Percentiles rank a stretch among this genome's conserved stretches.
phyloP scores from a whole-genome alignment of 2,888 invertebrate species.

The Leptinotarsa tumamoca region DNA sequence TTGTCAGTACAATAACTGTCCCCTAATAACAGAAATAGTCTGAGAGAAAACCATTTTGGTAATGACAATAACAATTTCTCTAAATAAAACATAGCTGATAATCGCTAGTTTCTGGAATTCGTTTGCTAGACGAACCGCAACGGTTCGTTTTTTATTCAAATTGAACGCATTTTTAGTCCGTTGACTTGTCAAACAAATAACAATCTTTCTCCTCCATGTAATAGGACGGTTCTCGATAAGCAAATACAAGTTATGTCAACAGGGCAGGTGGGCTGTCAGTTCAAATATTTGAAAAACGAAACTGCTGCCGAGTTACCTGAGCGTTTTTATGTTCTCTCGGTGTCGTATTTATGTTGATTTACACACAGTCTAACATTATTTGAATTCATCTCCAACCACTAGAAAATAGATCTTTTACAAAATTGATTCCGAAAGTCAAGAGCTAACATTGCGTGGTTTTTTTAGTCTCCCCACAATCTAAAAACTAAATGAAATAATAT shows the following conservation, averaged over 20 bases:
- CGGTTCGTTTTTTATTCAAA: conserved; percentile 32
- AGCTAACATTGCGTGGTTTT: background rate
- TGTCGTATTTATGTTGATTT: conserved; percentile 29
- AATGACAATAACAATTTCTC: background rate
- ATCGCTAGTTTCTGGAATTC: conserved; percentile 11
- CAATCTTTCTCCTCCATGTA: conserved; percentile 27
- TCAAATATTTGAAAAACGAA: conserved; percentile 44
- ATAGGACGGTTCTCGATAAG: conserved; percentile 40
- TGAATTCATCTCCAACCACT: background rate
- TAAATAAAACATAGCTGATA: conserved; percentile 14
- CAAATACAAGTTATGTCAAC: conserved; percentile 45
- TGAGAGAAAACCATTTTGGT: background rate
- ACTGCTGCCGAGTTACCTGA: conserved; percentile 42
- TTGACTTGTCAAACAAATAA: conserved; percentile 44
- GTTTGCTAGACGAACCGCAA: background rate
- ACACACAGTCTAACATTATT: conserved; percentile 12
- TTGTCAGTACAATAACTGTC: too few relatives aligned
- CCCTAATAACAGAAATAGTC: too few relatives aligned
- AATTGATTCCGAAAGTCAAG: background rate
- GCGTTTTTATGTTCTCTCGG: conserved; percentile 32
- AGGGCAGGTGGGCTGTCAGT: conserved; percentile 45
- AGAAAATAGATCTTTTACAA: background rate
- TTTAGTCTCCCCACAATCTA: too few relatives aligned
- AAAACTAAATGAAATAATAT: too few relatives aligned
- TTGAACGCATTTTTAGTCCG: conserved; percentile 38